Evolutionary conservation across 2,888 invertebrate genomes (phyloP), one percentile per base, ranked within the genome.

Genomic region (Eupithecia pulchellata): DNA sequence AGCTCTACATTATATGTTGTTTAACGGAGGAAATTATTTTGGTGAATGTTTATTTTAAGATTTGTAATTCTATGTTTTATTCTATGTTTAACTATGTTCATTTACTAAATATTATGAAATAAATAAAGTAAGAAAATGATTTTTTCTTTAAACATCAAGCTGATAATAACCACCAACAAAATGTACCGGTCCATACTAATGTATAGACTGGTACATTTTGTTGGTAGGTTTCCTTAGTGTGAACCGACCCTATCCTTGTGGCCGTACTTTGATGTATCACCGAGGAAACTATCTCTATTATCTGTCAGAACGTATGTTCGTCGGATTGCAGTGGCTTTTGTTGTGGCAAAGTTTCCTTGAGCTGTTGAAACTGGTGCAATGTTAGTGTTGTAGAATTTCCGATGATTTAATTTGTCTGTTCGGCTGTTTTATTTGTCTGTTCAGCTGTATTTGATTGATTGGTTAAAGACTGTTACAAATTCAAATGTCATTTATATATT

Each of bases 201-300:
- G n/a, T n/a, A n/a, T n/a, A n/a, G n/a, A n/a, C n/a, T n/a, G n/a
- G n/a, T n/a, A n/a, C n/a, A n/a, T n/a, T n/a, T n/a, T n/a, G n/a
- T n/a, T n/a, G n/a, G n/a, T 11, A 52, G 20, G 4, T 25, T 52
- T 11, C 2, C 20, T 4, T n/a, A n/a, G n/a, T 60, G 58, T 60
- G 27, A 32, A 17, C 32, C 5, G 32, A 20, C 30, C 58, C n/a
- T 60, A 32, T 17, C 25, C 52, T 4, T 30, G 61, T 32, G 64
- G 67, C 47, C 63, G 65, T 68, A 47, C 60, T 69, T 69, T 72
- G 72, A 72, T 72, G 69, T 72, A 72, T 72, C 63, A 66, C 27
- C 63, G 42, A n/a, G 68, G 55, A 64, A 69, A 72, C 72, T 72
- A 69, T 69, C 39, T 67, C 58, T 64, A 61, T 66, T 60, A 61